phyloP scores from a whole-genome alignment of 2,797 vertebrate genomes.

The Pelochelys cantorii region DNA sequence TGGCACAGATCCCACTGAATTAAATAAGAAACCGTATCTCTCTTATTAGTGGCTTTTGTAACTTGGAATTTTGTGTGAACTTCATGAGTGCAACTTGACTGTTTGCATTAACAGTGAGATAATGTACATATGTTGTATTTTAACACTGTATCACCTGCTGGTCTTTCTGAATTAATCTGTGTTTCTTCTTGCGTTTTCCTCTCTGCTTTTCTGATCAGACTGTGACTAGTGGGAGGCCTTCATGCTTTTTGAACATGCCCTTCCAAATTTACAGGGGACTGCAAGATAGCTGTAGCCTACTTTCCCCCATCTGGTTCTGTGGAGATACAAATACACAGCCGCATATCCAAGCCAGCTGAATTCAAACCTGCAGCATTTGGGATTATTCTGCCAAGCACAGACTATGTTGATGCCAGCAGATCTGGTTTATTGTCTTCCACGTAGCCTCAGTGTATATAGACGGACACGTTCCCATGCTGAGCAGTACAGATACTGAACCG shows the following conservation, averaged over 20 bases:
- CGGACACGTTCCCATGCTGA: not conserved
- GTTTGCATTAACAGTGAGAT: not conserved
- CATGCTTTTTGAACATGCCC: not conserved
- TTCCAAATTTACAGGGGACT: not conserved
- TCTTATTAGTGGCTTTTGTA: not conserved
- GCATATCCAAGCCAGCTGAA: not conserved
- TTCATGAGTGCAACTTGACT: not conserved
- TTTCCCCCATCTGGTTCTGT: fast-evolving
- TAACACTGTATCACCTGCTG: not conserved
- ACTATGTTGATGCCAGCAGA: not conserved
- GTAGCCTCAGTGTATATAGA: too few species aligned
- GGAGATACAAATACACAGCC: not conserved
- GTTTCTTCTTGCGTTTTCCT: not conserved
- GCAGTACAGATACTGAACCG: not conserved
- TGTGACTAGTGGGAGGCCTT: not conserved
- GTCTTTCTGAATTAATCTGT: not conserved
- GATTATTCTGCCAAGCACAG: not conserved
- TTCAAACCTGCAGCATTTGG: too few species aligned
- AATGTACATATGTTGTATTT: not conserved
- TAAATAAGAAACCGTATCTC: not conserved
- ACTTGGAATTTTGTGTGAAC: not conserved
- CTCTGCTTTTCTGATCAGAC: not conserved
- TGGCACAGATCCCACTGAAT: not conserved
- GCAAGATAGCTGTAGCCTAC: not conserved
- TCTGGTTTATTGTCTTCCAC: not conserved